Conservation (phyloP, 2,113 vertebrate genomes). For the Cynoglossus semilaevis region DNA sequence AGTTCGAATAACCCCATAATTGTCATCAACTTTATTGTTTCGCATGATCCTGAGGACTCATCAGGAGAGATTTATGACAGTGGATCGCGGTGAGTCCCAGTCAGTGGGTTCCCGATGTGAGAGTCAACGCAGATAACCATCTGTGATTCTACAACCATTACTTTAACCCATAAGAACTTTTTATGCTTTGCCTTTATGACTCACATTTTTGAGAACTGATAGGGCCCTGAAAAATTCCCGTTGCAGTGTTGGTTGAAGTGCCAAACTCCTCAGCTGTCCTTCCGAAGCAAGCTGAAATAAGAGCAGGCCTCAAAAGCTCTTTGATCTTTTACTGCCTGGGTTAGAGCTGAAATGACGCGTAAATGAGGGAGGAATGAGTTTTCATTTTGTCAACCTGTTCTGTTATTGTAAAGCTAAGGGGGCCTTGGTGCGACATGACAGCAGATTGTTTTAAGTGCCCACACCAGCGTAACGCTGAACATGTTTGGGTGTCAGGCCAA, state of each 20-base stretch:
- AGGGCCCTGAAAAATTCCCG: constrained; percentile 75
- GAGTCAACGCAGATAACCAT: constrained; percentile 55
- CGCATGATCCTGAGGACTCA: constrained; percentile 15
- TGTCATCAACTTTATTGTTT: constrained; percentile 30
- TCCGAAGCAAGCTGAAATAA: constrained; percentile 76
- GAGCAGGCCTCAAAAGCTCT: constrained; percentile 77
- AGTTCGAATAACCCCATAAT: constrained; percentile 45
- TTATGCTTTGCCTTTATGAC: constrained; percentile 49
- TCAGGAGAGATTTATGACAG: constrained; percentile 32
- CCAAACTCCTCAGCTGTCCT: constrained; percentile 78
- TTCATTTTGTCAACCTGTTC: constrained; percentile 79
- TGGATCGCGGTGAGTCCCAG: constrained; percentile 21
- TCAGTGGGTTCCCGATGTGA: constrained; percentile 26
- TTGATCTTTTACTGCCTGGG: constrained; percentile 81
- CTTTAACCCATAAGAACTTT: constrained; percentile 52
- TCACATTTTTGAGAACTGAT: constrained; percentile 68
- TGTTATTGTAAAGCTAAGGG: constrained; percentile 79
- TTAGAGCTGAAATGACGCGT: constrained; percentile 79
- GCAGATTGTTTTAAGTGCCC: constrained; percentile 79
- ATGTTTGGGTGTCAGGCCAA: constrained; percentile 73
- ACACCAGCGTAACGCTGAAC: constrained; percentile 58
- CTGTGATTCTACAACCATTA: constrained; percentile 65
- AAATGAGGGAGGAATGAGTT: constrained; percentile 81
- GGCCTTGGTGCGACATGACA: constrained; percentile 71
- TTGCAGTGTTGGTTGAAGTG: constrained; percentile 68